Base-by-base conservation (phyloP, 2,797 vertebrate genomes). In the Brachyrhaphis roseni region DNA sequence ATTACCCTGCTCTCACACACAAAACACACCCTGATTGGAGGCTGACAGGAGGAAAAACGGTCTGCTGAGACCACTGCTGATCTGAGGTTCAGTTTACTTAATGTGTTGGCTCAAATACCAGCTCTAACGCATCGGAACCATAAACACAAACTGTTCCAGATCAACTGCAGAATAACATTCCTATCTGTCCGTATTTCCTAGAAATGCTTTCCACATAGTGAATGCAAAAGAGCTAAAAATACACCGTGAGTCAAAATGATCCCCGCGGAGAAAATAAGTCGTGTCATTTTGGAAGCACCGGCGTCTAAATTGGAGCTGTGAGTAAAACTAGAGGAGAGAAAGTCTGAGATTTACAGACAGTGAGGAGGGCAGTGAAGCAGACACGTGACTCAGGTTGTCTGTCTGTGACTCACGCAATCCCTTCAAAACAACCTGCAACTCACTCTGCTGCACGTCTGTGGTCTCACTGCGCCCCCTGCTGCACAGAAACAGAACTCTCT, bases 311-410 rank as follows among this genome's bases (percentile, higher is more conserved):
- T 45, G n/a, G 53, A 66, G 57, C 41, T 46, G 75, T 53, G 47
- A 72, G n/a, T 51, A 74, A 39, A 45, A 46, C 39, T 23, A 72
- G 36, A 76, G 31, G 1, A 45, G 66, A 70, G 66, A 70, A 70
- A 51, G 78, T 57, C 79, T 82, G 82, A 84, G 72, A 66, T 84
- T 78, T 82, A 81, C 86, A 89, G 71, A 87, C 85, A 8, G 80
- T 36, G 83, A 87, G 74, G 57, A 66, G 86, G 83, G 84, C 84
- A 80, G 76, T 82, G 80, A 86, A 82, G 78, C 70, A 89, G 86
- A 85, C 80, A 15, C 6, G 20, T 87, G 85, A 86, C 64, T 86
- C 84, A 83, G 43, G 72, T 59, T n/a, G 75, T 59, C 12, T 74
- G 39, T 49, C 23, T 18, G 68, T 87, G 89, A 88, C 82, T 91